These are phyloP conservation scores for Cyphomyrus discorhynchus DNA, from an alignment of 2,113 vertebrate genomes.

Conservation along the genomic window DNA sequence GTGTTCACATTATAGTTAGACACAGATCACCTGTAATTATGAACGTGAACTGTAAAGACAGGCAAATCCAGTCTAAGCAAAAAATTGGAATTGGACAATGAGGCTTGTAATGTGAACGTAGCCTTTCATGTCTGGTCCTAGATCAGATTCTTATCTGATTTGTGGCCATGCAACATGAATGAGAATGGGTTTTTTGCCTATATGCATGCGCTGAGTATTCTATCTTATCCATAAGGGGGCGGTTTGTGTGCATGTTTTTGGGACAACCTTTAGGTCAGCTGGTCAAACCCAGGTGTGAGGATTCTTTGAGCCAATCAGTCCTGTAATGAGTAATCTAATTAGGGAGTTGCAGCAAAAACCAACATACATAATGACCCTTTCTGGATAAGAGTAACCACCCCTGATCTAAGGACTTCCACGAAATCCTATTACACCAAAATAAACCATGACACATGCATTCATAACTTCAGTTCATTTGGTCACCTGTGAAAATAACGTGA, in stretches of 20 bases:
- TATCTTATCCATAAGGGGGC: too few relatives aligned
- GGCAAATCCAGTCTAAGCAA: background rate
- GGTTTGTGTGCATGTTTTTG: too few relatives aligned
- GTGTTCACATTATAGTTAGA: too few relatives aligned
- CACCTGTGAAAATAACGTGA: background rate
- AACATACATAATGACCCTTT: too few relatives aligned
- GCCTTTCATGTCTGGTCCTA: background rate
- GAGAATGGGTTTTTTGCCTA: too few relatives aligned
- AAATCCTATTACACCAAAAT: background rate
- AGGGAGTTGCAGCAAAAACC: too few relatives aligned
- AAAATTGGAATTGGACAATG: background rate
- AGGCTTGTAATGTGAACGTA: background rate
- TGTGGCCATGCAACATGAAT: background rate
- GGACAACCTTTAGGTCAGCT: too few relatives aligned
- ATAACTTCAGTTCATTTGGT: background rate
- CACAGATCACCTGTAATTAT: background rate
- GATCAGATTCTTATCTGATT: background rate
- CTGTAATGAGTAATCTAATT: too few relatives aligned
- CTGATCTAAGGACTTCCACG: background rate
- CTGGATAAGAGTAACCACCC: too few relatives aligned
- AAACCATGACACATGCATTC: background rate
- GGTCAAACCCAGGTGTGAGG: too few relatives aligned
- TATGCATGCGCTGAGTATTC: too few relatives aligned
- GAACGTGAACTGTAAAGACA: background rate
- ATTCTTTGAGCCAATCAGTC: too few relatives aligned